Evolutionary conservation across 2,888 invertebrate genomes (phyloP).

Genomic region (Bibio marci): DNA sequence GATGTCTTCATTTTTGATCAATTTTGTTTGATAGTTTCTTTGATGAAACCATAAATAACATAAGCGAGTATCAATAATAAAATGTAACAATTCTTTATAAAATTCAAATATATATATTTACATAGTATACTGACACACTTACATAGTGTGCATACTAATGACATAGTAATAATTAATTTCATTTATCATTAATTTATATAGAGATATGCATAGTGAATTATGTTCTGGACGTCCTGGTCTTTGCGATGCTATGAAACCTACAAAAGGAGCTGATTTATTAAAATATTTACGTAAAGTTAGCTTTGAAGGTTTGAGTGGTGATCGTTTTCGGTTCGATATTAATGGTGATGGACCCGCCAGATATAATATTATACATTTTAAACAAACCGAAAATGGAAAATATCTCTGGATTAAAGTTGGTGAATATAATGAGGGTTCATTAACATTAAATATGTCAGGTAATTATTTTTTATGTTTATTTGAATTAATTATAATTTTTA

Average conservation of each 20-base stretch:
- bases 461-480: too few species aligned
- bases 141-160: too few species aligned
- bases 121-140: too few species aligned
- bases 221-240: slow-evolving; percentile 61
- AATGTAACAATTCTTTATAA: too few species aligned
- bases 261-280: slow-evolving; percentile 70
- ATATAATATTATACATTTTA: slow-evolving; percentile 92
- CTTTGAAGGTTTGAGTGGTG: slow-evolving; percentile 82
- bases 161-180: too few species aligned
- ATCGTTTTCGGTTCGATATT: slow-evolving; percentile 74
- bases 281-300: slow-evolving; percentile 69
- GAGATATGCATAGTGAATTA: slow-evolving; percentile 71
- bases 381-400: slow-evolving; percentile 52
- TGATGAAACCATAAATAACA: too few species aligned
- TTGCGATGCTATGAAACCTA: slow-evolving; percentile 79
- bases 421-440: slow-evolving; percentile 65
- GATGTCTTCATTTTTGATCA: too few species aligned
- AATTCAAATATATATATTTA: too few species aligned
- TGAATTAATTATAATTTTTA: too few species aligned
- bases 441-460: slow-evolving; percentile 66
- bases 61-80: too few species aligned
- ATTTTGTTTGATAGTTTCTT: too few species aligned
- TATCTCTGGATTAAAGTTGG: slow-evolving; percentile 80
- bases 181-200: too few species aligned
- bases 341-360: slow-evolving; percentile 89